A percentile compares a stretch with the other conserved stretches of the same genome.
These are phyloP conservation scores for Larimichthys crocea DNA, from an alignment of 2,113 vertebrate genomes.

Conservation along the genomic window DNA sequence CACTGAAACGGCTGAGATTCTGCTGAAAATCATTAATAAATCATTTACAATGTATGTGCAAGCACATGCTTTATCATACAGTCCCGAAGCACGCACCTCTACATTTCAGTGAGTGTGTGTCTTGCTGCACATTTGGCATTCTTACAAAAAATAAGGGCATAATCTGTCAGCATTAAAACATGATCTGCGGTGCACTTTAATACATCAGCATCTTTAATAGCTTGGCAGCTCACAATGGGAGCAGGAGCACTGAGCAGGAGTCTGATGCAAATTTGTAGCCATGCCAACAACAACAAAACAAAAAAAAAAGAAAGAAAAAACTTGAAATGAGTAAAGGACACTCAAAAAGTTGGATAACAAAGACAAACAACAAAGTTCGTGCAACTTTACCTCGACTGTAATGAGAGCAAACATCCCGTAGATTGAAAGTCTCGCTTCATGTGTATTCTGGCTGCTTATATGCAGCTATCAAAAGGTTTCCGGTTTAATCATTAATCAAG, in stretches of 20 bases:
- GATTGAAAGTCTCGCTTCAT: background rate
- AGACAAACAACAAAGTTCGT: background rate
- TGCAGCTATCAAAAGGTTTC: background rate
- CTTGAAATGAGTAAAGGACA: background rate
- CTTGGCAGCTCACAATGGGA: constrained; percentile 26
- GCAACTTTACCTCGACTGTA: background rate
- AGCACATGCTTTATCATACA: background rate
- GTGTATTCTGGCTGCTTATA: background rate
- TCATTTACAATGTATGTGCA: background rate
- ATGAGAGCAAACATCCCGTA: background rate
- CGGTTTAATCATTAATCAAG: background rate
- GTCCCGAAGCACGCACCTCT: background rate
- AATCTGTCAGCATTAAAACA: constrained; percentile 50
- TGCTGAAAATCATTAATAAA: background rate
- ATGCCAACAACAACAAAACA: background rate
- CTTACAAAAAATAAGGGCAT: constrained; percentile 17
- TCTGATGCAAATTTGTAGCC: constrained; percentile 3
- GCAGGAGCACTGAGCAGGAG: constrained; percentile 12
- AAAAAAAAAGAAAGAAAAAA: background rate
- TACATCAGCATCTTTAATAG: constrained; percentile 49
- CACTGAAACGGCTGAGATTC: background rate
- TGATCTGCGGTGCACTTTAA: constrained; percentile 44
- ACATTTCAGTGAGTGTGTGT: background rate
- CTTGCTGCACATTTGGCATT: constrained; percentile 14
- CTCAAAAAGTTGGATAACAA: background rate